These are phyloP conservation scores for Merodon equestris DNA, from an alignment of 2,888 invertebrate genomes.

Conservation along the genomic window DNA sequence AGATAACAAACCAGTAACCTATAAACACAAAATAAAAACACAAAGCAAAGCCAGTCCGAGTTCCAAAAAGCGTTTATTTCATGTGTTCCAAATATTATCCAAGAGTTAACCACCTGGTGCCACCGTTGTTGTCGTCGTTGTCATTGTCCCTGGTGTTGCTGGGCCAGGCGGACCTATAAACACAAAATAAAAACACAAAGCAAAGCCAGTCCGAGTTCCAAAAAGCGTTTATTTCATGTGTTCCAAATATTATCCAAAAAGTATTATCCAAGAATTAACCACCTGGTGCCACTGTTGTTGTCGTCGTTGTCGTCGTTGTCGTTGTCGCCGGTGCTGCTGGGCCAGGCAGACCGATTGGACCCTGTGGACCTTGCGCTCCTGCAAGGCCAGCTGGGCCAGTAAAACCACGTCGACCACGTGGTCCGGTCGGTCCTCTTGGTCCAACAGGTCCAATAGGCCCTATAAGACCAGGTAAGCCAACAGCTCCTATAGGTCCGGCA, in stretches of 20 bases:
- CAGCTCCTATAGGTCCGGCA: constrained; percentile 24
- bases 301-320: constrained; percentile 12
- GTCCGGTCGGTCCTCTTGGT: constrained; percentile 60
- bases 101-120: background rate
- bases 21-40: too few relatives aligned
- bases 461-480: constrained; percentile 33
- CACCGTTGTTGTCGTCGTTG: constrained; percentile 4
- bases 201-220: too few relatives aligned
- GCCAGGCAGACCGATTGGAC: constrained; percentile 58
- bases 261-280: background rate
- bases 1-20: too few relatives aligned
- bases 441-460: constrained; percentile 68
- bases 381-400: constrained; percentile 36
- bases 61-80: background rate
- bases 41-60: background rate
- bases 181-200: constrained; percentile 5
- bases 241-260: too few relatives aligned
- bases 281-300: background rate
- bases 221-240: background rate
- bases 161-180: constrained; percentile 66
- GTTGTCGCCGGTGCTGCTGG: constrained; percentile 36
- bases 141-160: constrained; percentile 26
- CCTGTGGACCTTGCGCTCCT: constrained; percentile 64
- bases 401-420: constrained; percentile 65
- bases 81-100: background rate